These are phyloP conservation scores for Drosophila prosaltans DNA, from an alignment of 1,140 invertebrate species.

Conservation along the genomic window DNA sequence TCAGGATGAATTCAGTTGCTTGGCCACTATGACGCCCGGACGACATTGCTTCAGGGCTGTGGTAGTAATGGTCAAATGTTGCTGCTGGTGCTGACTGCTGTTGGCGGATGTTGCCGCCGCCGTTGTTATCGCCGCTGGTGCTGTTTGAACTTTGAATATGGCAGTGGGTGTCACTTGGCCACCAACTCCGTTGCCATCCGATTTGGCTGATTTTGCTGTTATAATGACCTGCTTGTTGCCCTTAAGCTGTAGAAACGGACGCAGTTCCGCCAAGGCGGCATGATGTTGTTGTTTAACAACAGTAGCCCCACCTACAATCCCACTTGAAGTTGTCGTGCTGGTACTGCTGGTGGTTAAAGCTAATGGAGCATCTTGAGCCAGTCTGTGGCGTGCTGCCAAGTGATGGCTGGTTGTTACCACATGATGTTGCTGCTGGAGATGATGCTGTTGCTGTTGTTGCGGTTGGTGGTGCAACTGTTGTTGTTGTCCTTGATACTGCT, in stretches of 20 bases:
- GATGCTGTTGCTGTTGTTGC: constrained; percentile 39
- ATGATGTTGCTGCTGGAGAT: constrained; percentile 38
- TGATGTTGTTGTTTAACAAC: constrained; percentile 71
- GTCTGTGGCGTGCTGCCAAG: constrained; percentile 34
- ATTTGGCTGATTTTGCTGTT: constrained; percentile 60
- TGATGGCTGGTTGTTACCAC: constrained; percentile 19
- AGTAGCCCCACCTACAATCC: background rate
- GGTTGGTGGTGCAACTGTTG: constrained; percentile 39
- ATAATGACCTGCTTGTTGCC: constrained; percentile 77
- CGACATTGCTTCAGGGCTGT: constrained; percentile 87
- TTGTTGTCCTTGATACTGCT: constrained; percentile 75
- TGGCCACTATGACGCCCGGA: constrained; percentile 93
- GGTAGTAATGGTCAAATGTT: constrained; percentile 81
- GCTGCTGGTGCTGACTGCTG: constrained; percentile 42
- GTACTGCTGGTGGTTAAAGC: constrained; percentile 87
- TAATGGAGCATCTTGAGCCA: constrained; percentile 87
- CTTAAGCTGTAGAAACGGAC: constrained; percentile 86
- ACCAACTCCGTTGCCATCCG: constrained; percentile 37
- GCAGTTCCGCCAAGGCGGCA: constrained; percentile 86
- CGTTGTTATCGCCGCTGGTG: constrained; percentile 26
- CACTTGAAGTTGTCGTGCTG: background rate
- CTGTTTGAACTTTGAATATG: constrained; percentile 78
- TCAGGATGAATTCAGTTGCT: constrained; percentile 85
- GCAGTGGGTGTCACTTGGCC: constrained; percentile 67
- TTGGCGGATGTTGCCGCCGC: constrained; percentile 39